A percentile compares a stretch with the other conserved stretches of the same genome.
Evolutionary conservation across 2,888 invertebrate genomes (phyloP).

Genomic region (Lycophotia porphyrea): DNA sequence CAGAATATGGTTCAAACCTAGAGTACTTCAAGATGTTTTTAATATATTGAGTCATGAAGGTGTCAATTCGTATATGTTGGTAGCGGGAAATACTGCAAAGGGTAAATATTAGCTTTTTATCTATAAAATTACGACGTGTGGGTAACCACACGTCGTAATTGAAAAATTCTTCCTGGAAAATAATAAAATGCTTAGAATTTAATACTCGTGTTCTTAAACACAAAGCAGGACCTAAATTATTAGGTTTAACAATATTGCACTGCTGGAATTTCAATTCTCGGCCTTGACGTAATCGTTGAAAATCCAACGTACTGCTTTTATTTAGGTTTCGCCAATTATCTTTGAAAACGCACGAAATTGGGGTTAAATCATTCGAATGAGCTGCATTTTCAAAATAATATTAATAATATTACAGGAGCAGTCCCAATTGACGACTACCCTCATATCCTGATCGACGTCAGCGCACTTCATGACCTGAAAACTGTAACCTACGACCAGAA

Average conservation of each 20-base stretch:
- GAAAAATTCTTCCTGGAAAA: too few relatives aligned
- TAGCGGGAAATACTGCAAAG: constrained; percentile 93
- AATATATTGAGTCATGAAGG: constrained; percentile 77
- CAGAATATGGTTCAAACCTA: constrained; percentile 88
- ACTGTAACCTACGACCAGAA: constrained; percentile 78
- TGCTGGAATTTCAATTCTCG: not conserved
- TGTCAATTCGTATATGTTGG: constrained; percentile 88
- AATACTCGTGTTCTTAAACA: not conserved
- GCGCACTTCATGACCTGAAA: constrained; percentile 89
- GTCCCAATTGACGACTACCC: constrained; percentile 80
- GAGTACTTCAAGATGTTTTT: constrained; percentile 85
- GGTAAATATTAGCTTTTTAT: constrained; percentile 78
- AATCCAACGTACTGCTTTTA: not conserved
- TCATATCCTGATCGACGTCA: constrained; percentile 91
- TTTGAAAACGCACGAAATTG: not conserved
- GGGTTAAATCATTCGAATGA: not conserved
- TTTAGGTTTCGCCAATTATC: not conserved
- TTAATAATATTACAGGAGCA: constrained; percentile 75
- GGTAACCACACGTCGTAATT: too few relatives aligned
- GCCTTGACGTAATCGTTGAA: not conserved
- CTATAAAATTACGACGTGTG: too few relatives aligned
- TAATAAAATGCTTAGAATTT: not conserved
- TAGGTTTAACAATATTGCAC: not conserved
- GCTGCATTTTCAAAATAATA: not conserved
- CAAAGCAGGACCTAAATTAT: not conserved